These are phyloP conservation scores for Carposina sasakii DNA, from an alignment of 1,140 invertebrate species.

Conservation along the genomic window DNA sequence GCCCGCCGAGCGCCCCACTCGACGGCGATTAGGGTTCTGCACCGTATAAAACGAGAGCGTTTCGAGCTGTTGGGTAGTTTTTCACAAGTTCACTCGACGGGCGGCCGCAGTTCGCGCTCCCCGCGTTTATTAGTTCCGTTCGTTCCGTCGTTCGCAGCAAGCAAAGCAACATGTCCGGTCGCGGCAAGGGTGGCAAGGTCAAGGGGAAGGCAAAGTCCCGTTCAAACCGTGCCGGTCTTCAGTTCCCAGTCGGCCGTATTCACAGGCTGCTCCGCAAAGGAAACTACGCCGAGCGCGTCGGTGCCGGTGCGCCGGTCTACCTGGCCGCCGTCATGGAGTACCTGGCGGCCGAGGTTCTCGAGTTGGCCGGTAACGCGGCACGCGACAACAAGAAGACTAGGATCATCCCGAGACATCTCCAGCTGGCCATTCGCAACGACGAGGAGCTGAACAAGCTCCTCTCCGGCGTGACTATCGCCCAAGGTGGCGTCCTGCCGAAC, in stretches of 20 bases:
- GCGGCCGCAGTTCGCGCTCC: too few relatives aligned
- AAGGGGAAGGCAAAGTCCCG: conserved; percentile 33
- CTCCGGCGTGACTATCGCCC: conserved; percentile 86
- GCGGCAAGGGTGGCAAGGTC: conserved; percentile 26
- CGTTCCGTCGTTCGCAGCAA: too few relatives aligned
- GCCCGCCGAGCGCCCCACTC: too few relatives aligned
- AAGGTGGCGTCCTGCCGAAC: conserved; percentile 87
- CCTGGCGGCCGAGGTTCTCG: conserved; percentile 76
- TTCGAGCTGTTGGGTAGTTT: too few relatives aligned
- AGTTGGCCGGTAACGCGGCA: conserved; percentile 84
- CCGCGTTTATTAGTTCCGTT: too few relatives aligned
- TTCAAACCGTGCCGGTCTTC: conserved; percentile 74
- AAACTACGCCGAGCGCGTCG: conserved; percentile 78
- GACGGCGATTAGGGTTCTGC: too few relatives aligned
- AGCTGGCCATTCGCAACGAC: conserved; percentile 89
- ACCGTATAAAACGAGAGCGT: too few relatives aligned
- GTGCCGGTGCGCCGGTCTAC: conserved; percentile 79
- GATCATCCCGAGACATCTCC: conserved; percentile 87
- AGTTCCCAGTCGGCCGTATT: conserved; percentile 78
- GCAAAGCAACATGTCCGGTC: too few relatives aligned
- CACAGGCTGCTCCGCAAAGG: conserved; percentile 79
- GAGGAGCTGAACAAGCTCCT: conserved; percentile 88
- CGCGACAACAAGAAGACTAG: conserved; percentile 75
- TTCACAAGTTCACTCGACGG: too few relatives aligned
- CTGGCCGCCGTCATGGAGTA: conserved; percentile 77